Percentiles rank a stretch among this genome's conserved stretches.
Evolutionary conservation across 1,140 invertebrate genomes (phyloP).

Genomic region (Condylostylus longicornis): DNA sequence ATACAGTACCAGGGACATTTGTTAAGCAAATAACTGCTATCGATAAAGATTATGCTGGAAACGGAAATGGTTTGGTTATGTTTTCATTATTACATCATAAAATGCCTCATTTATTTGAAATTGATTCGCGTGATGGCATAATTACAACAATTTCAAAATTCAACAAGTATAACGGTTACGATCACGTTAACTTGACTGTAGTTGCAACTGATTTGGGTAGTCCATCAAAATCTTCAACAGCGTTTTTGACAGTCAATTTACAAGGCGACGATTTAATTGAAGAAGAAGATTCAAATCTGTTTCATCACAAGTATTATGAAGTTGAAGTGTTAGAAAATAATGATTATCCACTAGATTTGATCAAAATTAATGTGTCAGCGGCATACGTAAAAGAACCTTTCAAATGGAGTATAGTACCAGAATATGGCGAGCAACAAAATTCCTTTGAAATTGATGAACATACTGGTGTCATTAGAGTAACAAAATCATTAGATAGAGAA

Average conservation of each 20-base stretch:
- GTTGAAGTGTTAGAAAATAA: slow-evolving; percentile 62
- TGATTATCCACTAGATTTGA: slow-evolving; percentile 47
- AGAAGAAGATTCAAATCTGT: slow-evolving; percentile 38
- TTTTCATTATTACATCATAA: slow-evolving; percentile 51
- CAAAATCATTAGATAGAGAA: slow-evolving; percentile 53
- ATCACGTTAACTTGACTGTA: slow-evolving; percentile 51
- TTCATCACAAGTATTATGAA: slow-evolving; percentile 59
- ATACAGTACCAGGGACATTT: slow-evolving; percentile 48
- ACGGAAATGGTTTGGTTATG: slow-evolving; percentile 65
- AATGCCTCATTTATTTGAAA: slow-evolving; percentile 49
- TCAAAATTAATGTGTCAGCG: slow-evolving; percentile 52
- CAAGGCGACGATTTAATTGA: slow-evolving; percentile 45
- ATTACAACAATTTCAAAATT: slow-evolving; percentile 57
- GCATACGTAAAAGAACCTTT: slow-evolving; percentile 35
- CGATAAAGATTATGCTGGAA: slow-evolving; percentile 67
- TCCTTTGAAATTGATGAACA: slow-evolving; percentile 53
- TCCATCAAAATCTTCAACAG: slow-evolving; percentile 61
- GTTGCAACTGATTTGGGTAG: slow-evolving; percentile 70
- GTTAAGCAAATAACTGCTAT: slow-evolving; percentile 62
- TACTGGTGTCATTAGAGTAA: slow-evolving; percentile 54
- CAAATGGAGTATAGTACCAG: slow-evolving; percentile 17
- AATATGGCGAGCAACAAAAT: slow-evolving; percentile 18
- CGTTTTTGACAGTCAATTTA: slow-evolving; percentile 50
- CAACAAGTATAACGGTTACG: slow-evolving; percentile 40
- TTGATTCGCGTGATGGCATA: slow-evolving; percentile 65